Evolutionary conservation across 1,140 invertebrate species (phyloP).

Genomic region (Magallana gigas): DNA sequence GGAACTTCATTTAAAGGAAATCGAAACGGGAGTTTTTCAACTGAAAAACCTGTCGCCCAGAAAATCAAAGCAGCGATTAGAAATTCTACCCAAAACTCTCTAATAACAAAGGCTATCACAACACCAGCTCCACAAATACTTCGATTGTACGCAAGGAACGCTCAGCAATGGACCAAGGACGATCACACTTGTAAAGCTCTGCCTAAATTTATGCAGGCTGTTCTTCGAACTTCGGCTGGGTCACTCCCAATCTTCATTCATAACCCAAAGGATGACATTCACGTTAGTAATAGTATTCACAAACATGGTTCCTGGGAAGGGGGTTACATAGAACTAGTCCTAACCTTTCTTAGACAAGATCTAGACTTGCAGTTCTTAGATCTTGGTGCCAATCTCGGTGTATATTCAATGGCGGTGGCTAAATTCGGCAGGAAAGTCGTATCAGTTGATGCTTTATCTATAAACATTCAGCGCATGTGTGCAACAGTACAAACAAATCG

Average conservation of each 20-base stretch:
- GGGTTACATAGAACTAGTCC: constrained; percentile 31
- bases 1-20: neutral
- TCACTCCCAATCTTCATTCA: constrained; percentile 48
- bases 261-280: constrained; percentile 46
- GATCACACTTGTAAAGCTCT: neutral
- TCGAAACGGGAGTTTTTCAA: neutral
- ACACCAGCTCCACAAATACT: neutral
- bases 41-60: neutral
- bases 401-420: constrained; percentile 52
- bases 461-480: constrained; percentile 57
- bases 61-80: neutral
- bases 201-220: constrained; percentile 25
- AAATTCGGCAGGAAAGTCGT: constrained; percentile 50
- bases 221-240: constrained; percentile 39
- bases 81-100: neutral
- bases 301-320: constrained; percentile 47
- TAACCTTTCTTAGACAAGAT: constrained; percentile 21
- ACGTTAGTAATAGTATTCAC: constrained; percentile 40
- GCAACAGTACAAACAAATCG: constrained; percentile 43
- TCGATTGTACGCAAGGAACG: constrained; percentile 2
- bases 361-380: constrained; percentile 49
- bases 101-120: neutral
- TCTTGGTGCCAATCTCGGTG: constrained; percentile 56
- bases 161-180: neutral
- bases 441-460: constrained; percentile 52